These are phyloP conservation scores for Tenthredo scrophulariae DNA, from an alignment of 2,888 invertebrate genomes.

Conservation along the genomic window DNA sequence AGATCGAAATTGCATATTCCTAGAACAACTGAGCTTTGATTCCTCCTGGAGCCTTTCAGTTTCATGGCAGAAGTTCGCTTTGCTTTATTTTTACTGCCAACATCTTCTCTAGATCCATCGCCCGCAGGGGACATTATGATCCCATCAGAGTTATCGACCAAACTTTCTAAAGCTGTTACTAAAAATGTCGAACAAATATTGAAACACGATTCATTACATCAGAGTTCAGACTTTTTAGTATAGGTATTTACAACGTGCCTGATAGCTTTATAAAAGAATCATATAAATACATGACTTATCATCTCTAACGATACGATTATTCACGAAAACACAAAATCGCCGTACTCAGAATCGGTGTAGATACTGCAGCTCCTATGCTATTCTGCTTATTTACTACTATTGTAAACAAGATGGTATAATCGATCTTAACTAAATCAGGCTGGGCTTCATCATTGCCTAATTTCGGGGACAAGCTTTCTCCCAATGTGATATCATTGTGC, in stretches of 20 bases:
- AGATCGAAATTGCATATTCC: conserved; percentile 70
- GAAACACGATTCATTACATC: neutral
- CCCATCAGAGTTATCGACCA: neutral
- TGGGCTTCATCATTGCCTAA: conserved; percentile 61
- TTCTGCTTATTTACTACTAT: conserved; percentile 55
- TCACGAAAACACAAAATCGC: neutral
- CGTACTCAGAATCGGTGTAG: conserved; percentile 68
- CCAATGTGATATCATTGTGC: conserved; percentile 64
- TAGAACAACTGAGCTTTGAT: conserved; percentile 55
- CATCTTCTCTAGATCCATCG: neutral
- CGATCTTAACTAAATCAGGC: conserved; percentile 56
- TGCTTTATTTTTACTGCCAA: neutral
- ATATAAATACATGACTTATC: neutral
- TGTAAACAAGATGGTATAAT: conserved; percentile 61
- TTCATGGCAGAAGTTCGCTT: conserved; percentile 14
- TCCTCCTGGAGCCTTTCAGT: neutral
- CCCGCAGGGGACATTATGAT: neutral
- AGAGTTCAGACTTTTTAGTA: no score
- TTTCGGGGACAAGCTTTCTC: conserved; percentile 61
- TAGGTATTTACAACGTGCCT: no score
- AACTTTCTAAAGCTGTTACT: conserved; percentile 30
- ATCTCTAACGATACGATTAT: neutral
- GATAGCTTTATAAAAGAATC: no score
- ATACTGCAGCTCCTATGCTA: conserved; percentile 61
- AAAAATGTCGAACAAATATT: neutral